These are phyloP conservation scores for Thamnophis elegans DNA, from an alignment of 2,797 vertebrate species.

Conservation along the genomic window DNA sequence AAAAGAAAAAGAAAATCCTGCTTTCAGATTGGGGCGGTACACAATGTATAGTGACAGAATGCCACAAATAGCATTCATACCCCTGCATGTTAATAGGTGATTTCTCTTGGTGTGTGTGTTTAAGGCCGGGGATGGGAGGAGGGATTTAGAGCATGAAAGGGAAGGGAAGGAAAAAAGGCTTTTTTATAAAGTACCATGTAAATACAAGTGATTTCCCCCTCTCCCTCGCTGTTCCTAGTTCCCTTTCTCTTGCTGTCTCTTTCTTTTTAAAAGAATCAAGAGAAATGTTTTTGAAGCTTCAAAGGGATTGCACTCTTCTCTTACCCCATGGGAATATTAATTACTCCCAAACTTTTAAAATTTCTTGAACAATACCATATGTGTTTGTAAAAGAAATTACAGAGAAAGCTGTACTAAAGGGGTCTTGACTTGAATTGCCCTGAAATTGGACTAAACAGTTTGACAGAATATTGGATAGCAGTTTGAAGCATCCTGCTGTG, in stretches of 20 bases:
- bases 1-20: conserved; percentile 56
- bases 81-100: conserved; percentile 52
- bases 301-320: conserved; percentile 51
- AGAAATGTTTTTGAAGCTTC: conserved; percentile 59
- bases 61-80: conserved; percentile 66
- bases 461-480: conserved; percentile 41
- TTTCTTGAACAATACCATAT: conserved; percentile 44
- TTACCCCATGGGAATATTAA: conserved; percentile 50
- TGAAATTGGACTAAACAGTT: conserved; percentile 55
- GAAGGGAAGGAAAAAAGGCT: conserved; percentile 3
- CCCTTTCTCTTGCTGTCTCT: conserved; percentile 15
- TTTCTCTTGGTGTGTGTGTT: conserved; percentile 49
- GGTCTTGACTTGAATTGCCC: conserved; percentile 57
- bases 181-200: conserved; percentile 40
- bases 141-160: conserved; percentile 34
- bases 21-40: conserved; percentile 66
- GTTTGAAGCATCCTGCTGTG: conserved; percentile 36
- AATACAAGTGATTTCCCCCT: conserved; percentile 38
- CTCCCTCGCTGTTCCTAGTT: conserved; percentile 1
- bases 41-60: conserved; percentile 68
- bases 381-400: conserved; percentile 47
- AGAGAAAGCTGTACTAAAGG: conserved; percentile 54
- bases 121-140: conserved; percentile 45
- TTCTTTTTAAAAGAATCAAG: conserved; percentile 52
- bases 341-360: conserved; percentile 44